Base-by-base conservation (phyloP, 2,888 invertebrate genomes). In the Melanostoma scalare region DNA sequence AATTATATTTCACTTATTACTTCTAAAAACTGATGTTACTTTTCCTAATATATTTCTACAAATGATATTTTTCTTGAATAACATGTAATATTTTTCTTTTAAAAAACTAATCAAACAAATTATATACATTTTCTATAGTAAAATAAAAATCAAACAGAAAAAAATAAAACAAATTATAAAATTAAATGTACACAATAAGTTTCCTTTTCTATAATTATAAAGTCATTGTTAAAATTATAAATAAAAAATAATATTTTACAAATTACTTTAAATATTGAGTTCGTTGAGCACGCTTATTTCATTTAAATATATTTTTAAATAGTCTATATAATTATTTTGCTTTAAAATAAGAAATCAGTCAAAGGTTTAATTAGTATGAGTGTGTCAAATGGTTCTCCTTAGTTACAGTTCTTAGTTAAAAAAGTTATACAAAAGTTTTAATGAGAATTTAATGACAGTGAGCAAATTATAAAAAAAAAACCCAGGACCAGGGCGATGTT, bases 341-440 rank as follows among this genome's bases (percentile, higher is more conserved):
- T 65, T 67, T 74, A 42, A 53, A 31, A 63, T 71, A 63, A 38
- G 71, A 71, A 80, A 80, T 82, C 82, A 82, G 82, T 82, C 82
- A 53, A 65, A 63, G 81, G 69, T 65, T 65, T 77, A 56, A 63
- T 81, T 73, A 63, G 63, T 73, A 20, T 20, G 20, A 20, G 20
- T 20, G 20, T 1, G 40, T 65, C 38, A 56, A 63, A 74, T 71
- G 58, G 48, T 38, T 60, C 63, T 68, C 50, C 79, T 63, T 20
- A 20, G 35, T 44, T 35, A 20, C 10, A 53, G 31, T 40, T n/a
- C 4, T 20, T 20, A 20, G 6, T 52, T 38, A n/a, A 42, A 40
- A 20, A 65, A 4, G 20, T 20, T 20, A 53, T n/a, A 46, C 8
- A 20, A 44, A 20, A 3, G 9, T 20, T 53, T 4, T 3, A 4